Conservation (phyloP, 2,113 vertebrate genomes). For the Muscicapa adusta region DNA sequence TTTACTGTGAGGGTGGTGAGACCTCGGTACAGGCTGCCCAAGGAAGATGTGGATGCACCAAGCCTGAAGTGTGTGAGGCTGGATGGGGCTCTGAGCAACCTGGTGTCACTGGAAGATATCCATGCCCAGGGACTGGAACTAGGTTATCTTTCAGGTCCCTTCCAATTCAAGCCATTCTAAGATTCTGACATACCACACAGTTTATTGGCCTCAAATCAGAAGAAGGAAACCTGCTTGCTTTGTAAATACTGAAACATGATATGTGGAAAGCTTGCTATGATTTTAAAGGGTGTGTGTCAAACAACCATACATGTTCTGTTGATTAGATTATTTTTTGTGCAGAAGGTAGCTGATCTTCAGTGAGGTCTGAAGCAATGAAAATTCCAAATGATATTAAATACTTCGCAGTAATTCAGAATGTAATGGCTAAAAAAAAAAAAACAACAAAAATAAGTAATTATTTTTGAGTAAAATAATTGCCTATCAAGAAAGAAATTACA, state of each 20-base stretch:
- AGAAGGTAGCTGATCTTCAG: neutral
- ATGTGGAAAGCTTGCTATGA: neutral
- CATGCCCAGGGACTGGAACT: accelerated
- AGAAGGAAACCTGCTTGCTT: neutral
- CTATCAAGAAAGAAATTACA: neutral
- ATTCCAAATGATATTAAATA: neutral
- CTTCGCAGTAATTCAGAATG: neutral
- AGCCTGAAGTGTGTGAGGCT: neutral
- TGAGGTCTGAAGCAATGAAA: neutral
- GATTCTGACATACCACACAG: neutral
- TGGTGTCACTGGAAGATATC: neutral
- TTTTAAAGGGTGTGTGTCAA: neutral
- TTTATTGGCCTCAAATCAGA: neutral
- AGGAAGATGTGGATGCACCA: neutral
- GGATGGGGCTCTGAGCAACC: neutral
- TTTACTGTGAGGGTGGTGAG: neutral
- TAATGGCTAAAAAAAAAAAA: neutral
- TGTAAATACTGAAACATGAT: neutral
- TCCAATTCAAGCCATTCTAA: neutral
- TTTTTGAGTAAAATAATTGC: neutral
- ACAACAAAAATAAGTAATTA: no score
- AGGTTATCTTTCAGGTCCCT: neutral
- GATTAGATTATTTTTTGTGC: neutral
- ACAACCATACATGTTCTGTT: accelerated
- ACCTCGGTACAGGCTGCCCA: neutral